Base-by-base conservation (phyloP, 2,888 invertebrate species). In the Rhyacophila evoluta region DNA sequence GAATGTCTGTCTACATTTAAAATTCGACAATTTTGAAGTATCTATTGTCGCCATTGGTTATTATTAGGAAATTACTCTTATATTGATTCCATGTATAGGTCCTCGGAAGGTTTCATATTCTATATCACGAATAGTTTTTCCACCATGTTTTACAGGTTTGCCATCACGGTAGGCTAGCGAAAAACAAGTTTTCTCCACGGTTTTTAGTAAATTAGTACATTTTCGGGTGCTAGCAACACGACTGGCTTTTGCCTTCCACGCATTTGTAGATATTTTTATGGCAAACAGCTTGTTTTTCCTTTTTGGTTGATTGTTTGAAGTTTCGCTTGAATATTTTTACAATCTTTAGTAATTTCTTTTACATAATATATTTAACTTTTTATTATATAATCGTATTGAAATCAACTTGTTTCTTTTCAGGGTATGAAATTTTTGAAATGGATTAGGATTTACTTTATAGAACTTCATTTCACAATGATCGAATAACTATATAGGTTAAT, bases 181-280 rank as follows among this genome's bases (percentile, higher is more conserved):
- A 25, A 25, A 19, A 55, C 55, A 55, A 19, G 55, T 55, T 55
- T 55, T 55, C 55, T 19, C 12, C 55, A 19, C 15, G 12, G 5
- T 55, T 55, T 38, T 55, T 55, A 55, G 55, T 55, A 55, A 25
- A 19, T 25, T 10, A 25, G 55, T 55, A 55, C 19, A 55, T 8
- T 55, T 55, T 55, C 55, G 55, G 41, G 12, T 55, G 15, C 10
- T 55, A 55, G 55, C 25, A 55, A 55, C 55, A 55, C 55, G 55
- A 19, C 55, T 55, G 55, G 55, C 55, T 55, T 33, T 55, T 19
- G 19, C 55, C 41, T 15, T 19, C 55, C 55, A 55, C 25, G 55
- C 55, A 55, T 55, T 55, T 55, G 55, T 55, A 55, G 55, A 55
- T 55, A 55, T 55, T 8, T 39, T 55, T 55, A 55, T 55, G 55